Evolutionary conservation across 2,797 vertebrate genomes (phyloP).

Genomic region (Choloepus didactylus): DNA sequence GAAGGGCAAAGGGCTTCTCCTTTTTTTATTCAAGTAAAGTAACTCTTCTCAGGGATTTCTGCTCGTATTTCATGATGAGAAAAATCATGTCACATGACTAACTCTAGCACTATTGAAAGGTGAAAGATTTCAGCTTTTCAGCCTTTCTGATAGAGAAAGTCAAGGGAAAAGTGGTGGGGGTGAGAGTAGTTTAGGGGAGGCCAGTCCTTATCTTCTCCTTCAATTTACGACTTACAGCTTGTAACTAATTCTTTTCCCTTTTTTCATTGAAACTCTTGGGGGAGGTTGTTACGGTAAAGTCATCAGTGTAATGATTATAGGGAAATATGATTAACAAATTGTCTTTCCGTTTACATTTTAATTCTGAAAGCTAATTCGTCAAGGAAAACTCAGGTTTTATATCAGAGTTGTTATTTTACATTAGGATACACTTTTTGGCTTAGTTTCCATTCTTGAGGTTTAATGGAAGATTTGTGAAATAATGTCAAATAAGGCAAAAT

Average conservation of each 20-base stretch:
- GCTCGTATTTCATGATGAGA: not conserved
- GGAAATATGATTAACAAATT: slow-evolving; percentile 60
- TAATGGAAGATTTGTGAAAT: slow-evolving; percentile 51
- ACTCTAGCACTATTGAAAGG: slow-evolving; percentile 37
- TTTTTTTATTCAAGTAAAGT: slow-evolving; percentile 55
- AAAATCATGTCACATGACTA: not conserved
- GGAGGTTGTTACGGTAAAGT: not conserved
- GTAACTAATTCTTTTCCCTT: not conserved
- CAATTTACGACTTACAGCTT: not conserved
- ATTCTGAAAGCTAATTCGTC: slow-evolving; percentile 60
- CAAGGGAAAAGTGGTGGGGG: not conserved
- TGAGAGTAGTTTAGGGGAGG: slow-evolving; percentile 15
- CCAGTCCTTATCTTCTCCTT: not conserved
- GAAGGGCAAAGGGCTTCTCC: slow-evolving; percentile 56
- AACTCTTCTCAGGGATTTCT: slow-evolving; percentile 53
- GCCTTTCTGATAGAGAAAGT: slow-evolving; percentile 45
- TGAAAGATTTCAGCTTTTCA: slow-evolving; percentile 52
- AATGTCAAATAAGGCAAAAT: slow-evolving; percentile 56
- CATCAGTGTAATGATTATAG: slow-evolving; percentile 26
- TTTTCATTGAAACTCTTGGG: slow-evolving; percentile 56
- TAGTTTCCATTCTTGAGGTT: slow-evolving; percentile 58
- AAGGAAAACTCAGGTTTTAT: slow-evolving; percentile 64
- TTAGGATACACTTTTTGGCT: slow-evolving; percentile 39
- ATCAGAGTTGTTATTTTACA: slow-evolving; percentile 37
- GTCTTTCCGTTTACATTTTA: slow-evolving; percentile 60